Conservation (phyloP, 2,888 invertebrate species). For the Acronicta alni region DNA sequence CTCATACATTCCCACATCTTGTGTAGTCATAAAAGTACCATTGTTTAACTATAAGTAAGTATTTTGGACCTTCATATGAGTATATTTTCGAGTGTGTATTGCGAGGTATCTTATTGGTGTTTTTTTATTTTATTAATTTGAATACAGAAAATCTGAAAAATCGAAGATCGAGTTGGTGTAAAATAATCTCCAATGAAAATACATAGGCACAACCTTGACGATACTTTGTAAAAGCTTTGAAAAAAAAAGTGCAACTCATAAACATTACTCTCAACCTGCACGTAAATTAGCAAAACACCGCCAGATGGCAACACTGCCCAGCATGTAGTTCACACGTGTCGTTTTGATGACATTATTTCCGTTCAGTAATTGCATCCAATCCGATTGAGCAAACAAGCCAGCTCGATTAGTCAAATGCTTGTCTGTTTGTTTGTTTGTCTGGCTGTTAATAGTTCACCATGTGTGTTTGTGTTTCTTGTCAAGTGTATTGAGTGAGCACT, state of each 20-base stretch:
- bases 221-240: no score
- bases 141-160: no score
- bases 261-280: neutral
- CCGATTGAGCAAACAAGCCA: constrained; percentile 52
- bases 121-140: no score
- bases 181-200: no score
- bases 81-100: no score
- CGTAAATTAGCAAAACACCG: neutral
- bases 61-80: no score
- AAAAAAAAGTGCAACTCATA: no score
- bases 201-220: no score
- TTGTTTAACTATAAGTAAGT: no score
- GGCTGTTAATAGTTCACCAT: constrained; percentile 24
- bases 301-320: constrained; percentile 7
- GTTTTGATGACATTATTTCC: constrained; percentile 63
- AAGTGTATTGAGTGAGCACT: constrained; percentile 6
- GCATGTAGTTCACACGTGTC: constrained; percentile 16
- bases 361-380: constrained; percentile 59
- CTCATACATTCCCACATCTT: constrained; percentile 15
- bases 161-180: no score
- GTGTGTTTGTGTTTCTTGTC: constrained; percentile 30
- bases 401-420: constrained; percentile 49
- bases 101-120: no score
- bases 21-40: constrained; percentile 6
- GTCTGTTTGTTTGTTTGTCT: constrained; percentile 31